Evolutionary conservation across 2,113 vertebrate genomes (phyloP).

Genomic region (Ahaetulla prasina): DNA sequence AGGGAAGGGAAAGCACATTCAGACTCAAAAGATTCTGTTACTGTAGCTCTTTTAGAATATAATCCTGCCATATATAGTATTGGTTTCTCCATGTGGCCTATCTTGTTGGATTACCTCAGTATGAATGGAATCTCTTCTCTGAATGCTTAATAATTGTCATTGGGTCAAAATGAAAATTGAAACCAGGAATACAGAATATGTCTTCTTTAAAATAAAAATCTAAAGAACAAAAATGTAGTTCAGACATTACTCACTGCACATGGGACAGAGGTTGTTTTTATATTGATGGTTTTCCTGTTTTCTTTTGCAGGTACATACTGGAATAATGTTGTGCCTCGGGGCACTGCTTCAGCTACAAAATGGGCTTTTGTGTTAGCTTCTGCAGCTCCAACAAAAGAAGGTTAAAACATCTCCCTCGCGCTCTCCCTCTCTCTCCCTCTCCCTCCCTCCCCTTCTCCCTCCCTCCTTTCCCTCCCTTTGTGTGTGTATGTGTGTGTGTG

Average conservation of each 20-base stretch:
- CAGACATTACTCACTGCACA: neutral
- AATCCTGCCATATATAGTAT: neutral
- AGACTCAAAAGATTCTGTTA: neutral
- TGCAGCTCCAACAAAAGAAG: conserved; percentile 78
- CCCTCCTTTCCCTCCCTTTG: too few species aligned
- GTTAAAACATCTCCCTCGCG: conserved; percentile 51
- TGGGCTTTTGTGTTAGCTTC: conserved; percentile 91
- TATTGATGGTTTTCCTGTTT: neutral
- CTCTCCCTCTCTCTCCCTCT: too few species aligned
- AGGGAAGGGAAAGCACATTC: neutral
- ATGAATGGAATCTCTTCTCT: neutral
- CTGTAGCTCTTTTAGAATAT: neutral
- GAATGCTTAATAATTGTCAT: neutral
- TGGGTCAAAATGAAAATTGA: neutral
- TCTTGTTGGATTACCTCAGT: neutral
- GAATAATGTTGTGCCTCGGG: conserved; percentile 86
- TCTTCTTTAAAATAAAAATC: neutral
- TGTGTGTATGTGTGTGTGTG: neutral
- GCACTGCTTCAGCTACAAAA: conserved; percentile 89
- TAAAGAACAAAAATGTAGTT: neutral
- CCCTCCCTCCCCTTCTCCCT: neutral
- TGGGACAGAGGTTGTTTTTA: neutral
- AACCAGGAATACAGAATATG: neutral
- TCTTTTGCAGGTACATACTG: conserved; percentile 85
- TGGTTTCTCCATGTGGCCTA: neutral